Evolutionary conservation across 2,113 vertebrate species (phyloP), one percentile per base, ranked within the genome.

Genomic region (Chloebia gouldiae): DNA sequence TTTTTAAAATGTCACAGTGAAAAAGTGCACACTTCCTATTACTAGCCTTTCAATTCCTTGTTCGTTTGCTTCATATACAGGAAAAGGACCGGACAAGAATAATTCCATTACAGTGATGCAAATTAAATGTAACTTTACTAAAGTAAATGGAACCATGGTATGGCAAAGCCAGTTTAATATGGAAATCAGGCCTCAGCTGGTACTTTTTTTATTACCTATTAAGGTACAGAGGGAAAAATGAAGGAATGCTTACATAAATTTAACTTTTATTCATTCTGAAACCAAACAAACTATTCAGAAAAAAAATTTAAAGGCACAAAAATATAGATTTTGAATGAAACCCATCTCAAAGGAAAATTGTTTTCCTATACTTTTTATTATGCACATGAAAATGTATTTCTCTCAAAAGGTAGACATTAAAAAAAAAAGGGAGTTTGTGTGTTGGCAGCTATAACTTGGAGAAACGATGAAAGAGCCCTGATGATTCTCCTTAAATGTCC

Each of bases 371-470:
- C 2, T 68, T 83, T 82, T 66, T 35, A 56, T 47, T 39, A 61
- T 6, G 4, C 14, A 40, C 5, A 49, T 44, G 27, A 57, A 91
- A 57, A 37, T 23, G 5, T 25, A 49, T 77, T 68, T 71, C 8
- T 72, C 18, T 73, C 20, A 72, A 88, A 81, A 60, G 31, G 3
- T 7, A 57, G 20, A 65, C 16, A 19, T 28, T 1, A 7, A 24
- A 54, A 71, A 13, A 60, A 54, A 50, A 42, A 22, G 3, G 2
- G 1, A 0, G 1, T 10, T 50, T 39, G 11, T 6, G 11, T 50
- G 35, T 75, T 54, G 84, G 9, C 18, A 35, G 45, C 7, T 49
- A 2, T 40, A 42, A 54, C 1, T 24, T 75, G 24, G 9, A 81
- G 25, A 86, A 77, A 31, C 27, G 0, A 21, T 57, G 8, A 47